Base-by-base conservation (phyloP, 1,140 invertebrate species). In the Microvelia longipes region DNA sequence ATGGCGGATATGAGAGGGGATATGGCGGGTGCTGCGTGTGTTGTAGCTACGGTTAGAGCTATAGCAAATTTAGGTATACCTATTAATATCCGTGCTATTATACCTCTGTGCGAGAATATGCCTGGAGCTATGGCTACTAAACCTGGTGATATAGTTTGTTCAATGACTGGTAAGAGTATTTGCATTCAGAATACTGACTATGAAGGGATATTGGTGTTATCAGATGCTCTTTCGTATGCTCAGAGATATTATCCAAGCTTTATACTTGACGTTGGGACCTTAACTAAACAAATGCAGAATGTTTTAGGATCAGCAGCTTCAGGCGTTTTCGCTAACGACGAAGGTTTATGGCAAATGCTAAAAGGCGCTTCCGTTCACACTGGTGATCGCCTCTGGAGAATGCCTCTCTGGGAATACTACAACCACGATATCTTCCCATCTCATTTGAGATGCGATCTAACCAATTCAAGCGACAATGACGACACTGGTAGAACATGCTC, bases 131-230 rank as follows among this genome's bases (percentile, higher is more conserved):
- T 75, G 27, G 85, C 86, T 11, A 83, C 81, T 67, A 83, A 84
- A 75, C 85, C 86, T 28, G 86, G 86, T 15, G 86, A 88, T 79
- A 85, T 88, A 14, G 82, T 88, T 13, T 82, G 77, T 26, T 83
- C 85, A 25, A 83, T 83, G 80, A 88, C 86, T 78, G 86, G 85
- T 14, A 87, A 87, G 78, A 83, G 82, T 29, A 86, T 88, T 69
- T 82, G 86, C 69, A 79, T 88, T 69, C 83, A 87, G 73, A 85
- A 86, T 70, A 87, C 87, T 19, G 86, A 88, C 79, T 85, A 84
- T 27, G 87, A 87, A 73, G 87, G 87, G 5, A 76, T 85, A 65
- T 75, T 89, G n/a, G 81, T 87, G 68, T 75, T 89, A 28, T 85
- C 85, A 66, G 87, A 88, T 79, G 85, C 85, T 29, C 75, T 88